Evolutionary conservation across 2,797 vertebrate genomes (phyloP), one percentile per base, ranked within the genome.

Genomic region (Falco columbarius): DNA sequence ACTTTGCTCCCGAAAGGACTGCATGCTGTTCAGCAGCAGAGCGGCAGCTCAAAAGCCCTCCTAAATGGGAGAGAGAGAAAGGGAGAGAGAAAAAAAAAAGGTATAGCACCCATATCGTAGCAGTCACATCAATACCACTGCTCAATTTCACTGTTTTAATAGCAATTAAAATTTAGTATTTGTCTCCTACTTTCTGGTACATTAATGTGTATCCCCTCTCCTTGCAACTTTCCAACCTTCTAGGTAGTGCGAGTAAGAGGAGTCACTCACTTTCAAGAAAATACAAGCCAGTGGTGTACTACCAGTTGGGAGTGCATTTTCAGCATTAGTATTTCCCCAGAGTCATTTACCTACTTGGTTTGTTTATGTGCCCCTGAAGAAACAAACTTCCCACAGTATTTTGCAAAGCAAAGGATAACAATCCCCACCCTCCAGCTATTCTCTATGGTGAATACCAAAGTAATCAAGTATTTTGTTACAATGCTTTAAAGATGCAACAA

Each of bases 1-100:
- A 98, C 98, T 98, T 93, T 98, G 98, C 97, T 98, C 98, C 93
- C 98, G 98, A 94, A 98, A 98, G 93, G 98, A 98, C 98, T 98
- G 98, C 98, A 98, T 98, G 97, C 97, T 98, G 98, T 97, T 97
- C 94, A 98, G 98, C 97, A 98, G 96, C 94, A 97, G 96, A 91
- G 92, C 71, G 3, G 97, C 94, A 96, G 97, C 96, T 97, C 89
- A 21, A 90, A 97, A 97, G 97, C 97, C 98, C 97, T 97, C 98
- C 98, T 98, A 66, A 76, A 97, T 3, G 70, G 56, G 42, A 38
- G 73, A 90, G 32, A 90, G 81, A 62, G 58, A 87, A 81, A 77
- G 77, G 59, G 42, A 54, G 61, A 20, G 75, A 55, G 58, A 61
- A 29, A 38, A 72, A 81, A 84, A 80, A 51, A 36, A 59, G 75